Conservation (phyloP, 2,113 vertebrate species). For the Heterotilapia buettikoferi region DNA sequence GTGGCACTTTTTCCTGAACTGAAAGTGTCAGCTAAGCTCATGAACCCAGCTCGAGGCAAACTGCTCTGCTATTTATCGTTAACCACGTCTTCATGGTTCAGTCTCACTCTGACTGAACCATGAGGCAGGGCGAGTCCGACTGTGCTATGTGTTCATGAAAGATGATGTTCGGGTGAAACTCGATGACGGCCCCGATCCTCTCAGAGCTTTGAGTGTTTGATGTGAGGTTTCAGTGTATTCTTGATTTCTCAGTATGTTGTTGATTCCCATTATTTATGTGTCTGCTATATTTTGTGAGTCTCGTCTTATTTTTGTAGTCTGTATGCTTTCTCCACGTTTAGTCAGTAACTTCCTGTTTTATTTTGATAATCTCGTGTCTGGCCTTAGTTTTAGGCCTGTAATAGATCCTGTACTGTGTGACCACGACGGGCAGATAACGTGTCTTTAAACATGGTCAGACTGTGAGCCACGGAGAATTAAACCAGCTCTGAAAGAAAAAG, state of each 20-base stretch:
- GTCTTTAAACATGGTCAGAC: neutral
- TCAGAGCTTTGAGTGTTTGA: neutral
- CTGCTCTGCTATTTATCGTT: neutral
- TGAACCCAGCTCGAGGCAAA: neutral
- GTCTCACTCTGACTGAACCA: fast-evolving
- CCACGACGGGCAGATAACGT: neutral
- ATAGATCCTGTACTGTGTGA: neutral
- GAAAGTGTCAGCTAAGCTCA: neutral
- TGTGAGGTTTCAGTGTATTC: neutral
- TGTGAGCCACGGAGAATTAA: neutral
- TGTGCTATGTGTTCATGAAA: neutral
- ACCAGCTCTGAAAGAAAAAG: neutral
- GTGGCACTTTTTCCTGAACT: neutral
- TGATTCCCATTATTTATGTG: neutral
- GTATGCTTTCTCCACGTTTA: neutral
- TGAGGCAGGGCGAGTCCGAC: fast-evolving
- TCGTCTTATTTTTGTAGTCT: neutral
- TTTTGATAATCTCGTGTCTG: neutral
- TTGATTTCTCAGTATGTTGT: neutral
- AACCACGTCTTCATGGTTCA: neutral
- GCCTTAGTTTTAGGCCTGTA: neutral
- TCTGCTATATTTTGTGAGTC: neutral
- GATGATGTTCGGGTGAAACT: neutral
- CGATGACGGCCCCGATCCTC: neutral
- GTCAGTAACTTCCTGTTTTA: neutral